Conservation (phyloP, 2,797 vertebrate genomes). For the Ctenosaura bakeri region DNA sequence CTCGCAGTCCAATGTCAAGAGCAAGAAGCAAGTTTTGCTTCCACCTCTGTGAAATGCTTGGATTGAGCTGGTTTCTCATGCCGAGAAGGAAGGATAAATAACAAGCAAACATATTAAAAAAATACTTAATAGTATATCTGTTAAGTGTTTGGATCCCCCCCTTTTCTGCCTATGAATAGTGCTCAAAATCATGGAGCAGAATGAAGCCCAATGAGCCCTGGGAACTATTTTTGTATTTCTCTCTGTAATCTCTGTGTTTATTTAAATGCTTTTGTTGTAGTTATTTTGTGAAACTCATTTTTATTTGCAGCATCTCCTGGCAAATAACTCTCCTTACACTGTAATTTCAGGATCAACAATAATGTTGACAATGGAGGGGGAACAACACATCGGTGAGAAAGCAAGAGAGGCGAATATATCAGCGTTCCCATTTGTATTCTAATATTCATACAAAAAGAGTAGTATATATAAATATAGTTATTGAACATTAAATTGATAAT, state of each 20-base stretch:
- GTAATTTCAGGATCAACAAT: constrained; percentile 80
- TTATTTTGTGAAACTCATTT: constrained; percentile 70
- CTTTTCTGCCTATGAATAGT: constrained; percentile 34
- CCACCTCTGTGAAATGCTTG: not conserved
- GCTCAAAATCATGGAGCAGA: constrained; percentile 26
- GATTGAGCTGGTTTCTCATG: not conserved
- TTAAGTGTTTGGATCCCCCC: not conserved
- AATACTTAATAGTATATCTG: not conserved
- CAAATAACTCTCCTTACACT: constrained; percentile 72
- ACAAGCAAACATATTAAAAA: constrained; percentile 19
- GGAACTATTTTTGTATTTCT: constrained; percentile 51
- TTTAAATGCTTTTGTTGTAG: constrained; percentile 67
- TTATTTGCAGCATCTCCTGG: constrained; percentile 50
- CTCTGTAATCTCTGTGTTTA: constrained; percentile 58
- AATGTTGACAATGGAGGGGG: constrained; percentile 65
- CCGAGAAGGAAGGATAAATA: constrained; percentile 1
- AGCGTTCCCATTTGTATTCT: constrained; percentile 67
- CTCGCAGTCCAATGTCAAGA: not conserved
- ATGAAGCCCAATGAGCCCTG: constrained; percentile 53
- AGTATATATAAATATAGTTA: constrained; percentile 45
- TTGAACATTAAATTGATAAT: constrained; percentile 71
- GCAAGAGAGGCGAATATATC: constrained; percentile 51
- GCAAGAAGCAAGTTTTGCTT: not conserved
- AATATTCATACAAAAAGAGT: constrained; percentile 53
- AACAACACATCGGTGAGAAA: constrained; percentile 69